Conservation (phyloP, 2,888 invertebrate species). For the Rhaphigaster nebulosa region DNA sequence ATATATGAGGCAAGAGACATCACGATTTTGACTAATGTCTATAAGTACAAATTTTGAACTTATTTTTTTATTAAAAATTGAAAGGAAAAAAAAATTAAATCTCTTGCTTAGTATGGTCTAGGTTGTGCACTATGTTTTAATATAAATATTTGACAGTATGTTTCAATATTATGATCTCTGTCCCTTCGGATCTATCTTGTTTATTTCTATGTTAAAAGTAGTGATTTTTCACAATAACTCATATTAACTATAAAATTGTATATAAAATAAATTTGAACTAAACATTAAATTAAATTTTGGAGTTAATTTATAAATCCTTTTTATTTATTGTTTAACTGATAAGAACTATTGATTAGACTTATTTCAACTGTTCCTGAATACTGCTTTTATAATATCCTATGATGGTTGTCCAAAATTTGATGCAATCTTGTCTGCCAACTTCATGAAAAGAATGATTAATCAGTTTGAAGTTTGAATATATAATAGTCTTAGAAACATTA, state of each 20-base stretch:
- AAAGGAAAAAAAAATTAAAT: conserved; percentile 37
- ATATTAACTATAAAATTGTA: conserved; percentile 31
- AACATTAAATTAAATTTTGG: not conserved
- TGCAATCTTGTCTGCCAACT: too few species aligned
- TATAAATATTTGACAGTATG: conserved; percentile 21
- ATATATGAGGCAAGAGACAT: conserved; percentile 58
- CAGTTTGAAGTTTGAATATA: too few species aligned
- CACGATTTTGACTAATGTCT: conserved; percentile 53
- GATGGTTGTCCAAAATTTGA: too few species aligned
- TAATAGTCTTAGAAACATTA: too few species aligned
- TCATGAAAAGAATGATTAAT: too few species aligned
- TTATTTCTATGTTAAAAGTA: conserved; percentile 32
- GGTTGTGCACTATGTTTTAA: conserved; percentile 53
- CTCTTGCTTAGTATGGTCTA: conserved; percentile 33
- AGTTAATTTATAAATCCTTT: not conserved
- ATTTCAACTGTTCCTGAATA: too few species aligned
- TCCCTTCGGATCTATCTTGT: conserved; percentile 14
- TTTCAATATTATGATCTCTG: conserved; percentile 55
- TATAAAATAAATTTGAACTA: conserved; percentile 41
- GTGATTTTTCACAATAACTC: conserved; percentile 46
- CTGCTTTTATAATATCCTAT: too few species aligned
- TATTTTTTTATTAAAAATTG: conserved; percentile 56
- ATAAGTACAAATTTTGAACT: conserved; percentile 55
- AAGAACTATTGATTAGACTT: too few species aligned
- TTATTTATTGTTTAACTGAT: not conserved